phyloP scores from a whole-genome alignment of 2,797 vertebrate genomes.

The Balearica regulorum region DNA sequence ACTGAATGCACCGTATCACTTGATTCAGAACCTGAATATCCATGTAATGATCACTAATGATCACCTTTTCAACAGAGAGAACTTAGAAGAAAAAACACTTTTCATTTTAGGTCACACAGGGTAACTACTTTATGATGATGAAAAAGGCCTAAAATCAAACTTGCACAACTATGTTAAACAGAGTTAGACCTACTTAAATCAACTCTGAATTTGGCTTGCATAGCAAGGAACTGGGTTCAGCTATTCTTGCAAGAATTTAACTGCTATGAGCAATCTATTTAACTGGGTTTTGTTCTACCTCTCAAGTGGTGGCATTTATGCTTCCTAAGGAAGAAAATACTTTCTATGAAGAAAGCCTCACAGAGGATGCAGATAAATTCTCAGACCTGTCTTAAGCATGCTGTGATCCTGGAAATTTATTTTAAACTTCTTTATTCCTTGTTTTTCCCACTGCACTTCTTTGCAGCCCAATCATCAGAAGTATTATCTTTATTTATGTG shows the following conservation, averaged over 20 bases:
- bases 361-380: background rate
- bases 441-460: background rate
- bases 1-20: background rate
- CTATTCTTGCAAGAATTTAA: background rate
- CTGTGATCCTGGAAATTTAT: background rate
- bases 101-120: background rate
- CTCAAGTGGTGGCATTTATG: background rate
- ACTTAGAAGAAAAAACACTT: background rate
- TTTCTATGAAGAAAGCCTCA: background rate
- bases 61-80: background rate
- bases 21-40: constrained; percentile 6
- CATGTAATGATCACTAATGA: background rate
- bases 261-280: background rate
- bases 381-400: background rate
- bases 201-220: background rate
- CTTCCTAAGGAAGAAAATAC: background rate
- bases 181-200: background rate
- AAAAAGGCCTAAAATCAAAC: background rate
- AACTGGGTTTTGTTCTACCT: background rate
- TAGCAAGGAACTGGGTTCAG: background rate
- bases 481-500: background rate
- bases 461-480: background rate
- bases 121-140: background rate
- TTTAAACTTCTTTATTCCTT: background rate
- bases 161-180: background rate